Evolutionary conservation across 2,113 vertebrate species (phyloP), one percentile per base, ranked within the genome.

Genomic region (Pangasianodon gigas): DNA sequence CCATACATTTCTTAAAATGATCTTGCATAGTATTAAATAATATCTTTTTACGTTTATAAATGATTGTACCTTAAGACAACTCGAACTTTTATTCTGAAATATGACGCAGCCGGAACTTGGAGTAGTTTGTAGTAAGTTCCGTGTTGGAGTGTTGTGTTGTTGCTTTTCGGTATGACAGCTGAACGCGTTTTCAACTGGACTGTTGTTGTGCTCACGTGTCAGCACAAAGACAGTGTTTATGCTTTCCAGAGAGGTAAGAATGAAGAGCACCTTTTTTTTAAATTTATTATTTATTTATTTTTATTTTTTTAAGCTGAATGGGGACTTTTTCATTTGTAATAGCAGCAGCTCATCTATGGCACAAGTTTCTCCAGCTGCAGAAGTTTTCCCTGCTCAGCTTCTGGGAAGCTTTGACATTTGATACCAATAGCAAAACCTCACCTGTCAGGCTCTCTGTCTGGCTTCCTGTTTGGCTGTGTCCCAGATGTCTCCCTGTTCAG

Each of bases 161-260:
- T 85, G 51, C 11, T 62, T 7, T 32, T 51, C 29, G 26, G 6
- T 21, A 91, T 91, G 88, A 77, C 81, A 62, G 19, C 69, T 32
- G n/a, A 65, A 37, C 60, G 37, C 29, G 65, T 24, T 6, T 74
- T 93, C 85, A 56, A 91, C 7, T 98, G 97, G 97, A 97, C 97
- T 0, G 96, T 97, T 41, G 90, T 98, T 41, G 95, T 97, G 3
- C 94, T 98, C 71, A 98, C 97, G 0, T 98, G 97, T 90, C 97
- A 97, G 48, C 95, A 97, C 88, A 97, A 96, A 93, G 96, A 97
- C 94, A 97, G 96, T 7, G 96, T 96, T 0, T 94, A 95, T 85
- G 94, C 95, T 37, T 97, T 98, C 91, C 97, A 98, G 91, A 96
- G 94, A 96, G 97, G 97, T 97, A 92, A 94, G 93, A 54, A 90